Base-by-base conservation (phyloP, 2,797 vertebrate species). In the Hylomyscus alleni region DNA sequence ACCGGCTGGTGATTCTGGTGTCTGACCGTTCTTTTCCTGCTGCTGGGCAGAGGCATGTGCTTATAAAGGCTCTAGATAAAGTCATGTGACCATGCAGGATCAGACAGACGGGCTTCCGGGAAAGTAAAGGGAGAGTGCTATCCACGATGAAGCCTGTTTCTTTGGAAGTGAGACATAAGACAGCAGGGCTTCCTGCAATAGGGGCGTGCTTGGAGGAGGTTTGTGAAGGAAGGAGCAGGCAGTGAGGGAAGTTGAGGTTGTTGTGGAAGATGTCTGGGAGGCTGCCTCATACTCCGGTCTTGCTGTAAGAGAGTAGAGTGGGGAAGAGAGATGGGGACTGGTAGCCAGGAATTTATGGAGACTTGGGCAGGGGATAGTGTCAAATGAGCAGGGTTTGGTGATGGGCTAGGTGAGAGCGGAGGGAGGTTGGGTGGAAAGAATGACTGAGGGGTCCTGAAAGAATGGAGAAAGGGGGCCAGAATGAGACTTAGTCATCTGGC, bases 21-120 rank as follows among this genome's bases (percentile, higher is more conserved):
- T 62, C 72, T 40, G 78, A 47, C 10, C 34, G 91, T 31, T 89
- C 69, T 92, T 94, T 86, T 94, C 80, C 47, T 81, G 67, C 20
- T 34, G 87, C 92, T 78, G 60, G 29, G 50, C 78, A 15, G 78
- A 87, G 47, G 47, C 6, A 31, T 52, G 4, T 94, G 94, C 29
- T 87, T 67, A 0, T 58, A 86, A 89, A 84, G 78, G 54, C 73
- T 88, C 6, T 72, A 72, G 84, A 67, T 73, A 76, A 84, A 82
- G 5, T 24, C 26, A 3, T 82, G 11, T 88, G 31, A 26, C 47
- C 56, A n/a, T 82, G 44, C 88, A 14, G 83, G 89, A 44, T 31
- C 40, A 69, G 50, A 91, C 19, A 80, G 44, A 7, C 37, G 69
- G 54, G 44, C 37, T 31, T 0, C 22, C n/a, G 10, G 86, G 69